These are phyloP conservation scores for Rhynchonycteris naso DNA, from an alignment of 2,797 vertebrate species.

Conservation along the genomic window DNA sequence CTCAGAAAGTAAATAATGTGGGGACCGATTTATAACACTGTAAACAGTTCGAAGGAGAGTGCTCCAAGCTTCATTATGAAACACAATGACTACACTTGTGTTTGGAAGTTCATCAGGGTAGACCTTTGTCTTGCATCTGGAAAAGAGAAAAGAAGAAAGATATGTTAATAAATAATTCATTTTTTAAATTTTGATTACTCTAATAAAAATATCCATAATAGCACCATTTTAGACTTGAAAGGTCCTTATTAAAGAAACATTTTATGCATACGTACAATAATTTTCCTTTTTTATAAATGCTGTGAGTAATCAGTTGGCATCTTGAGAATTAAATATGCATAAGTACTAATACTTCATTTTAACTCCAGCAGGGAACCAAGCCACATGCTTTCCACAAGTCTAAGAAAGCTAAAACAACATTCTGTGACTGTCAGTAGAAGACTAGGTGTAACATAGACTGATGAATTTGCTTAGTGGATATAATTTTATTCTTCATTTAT, in stretches of 20 bases:
- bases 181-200: neutral
- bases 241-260: neutral
- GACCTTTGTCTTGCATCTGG: constrained; percentile 96
- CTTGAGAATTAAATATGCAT: constrained; percentile 67
- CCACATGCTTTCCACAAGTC: constrained; percentile 38
- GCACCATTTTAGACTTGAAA: constrained; percentile 17
- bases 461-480: constrained; percentile 20
- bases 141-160: constrained; percentile 21
- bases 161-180: neutral
- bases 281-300: constrained; percentile 58
- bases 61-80: constrained; percentile 99
- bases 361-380: constrained; percentile 60
- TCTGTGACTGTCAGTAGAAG: constrained; percentile 3
- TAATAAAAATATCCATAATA: constrained; percentile 13
- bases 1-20: constrained; percentile 92
- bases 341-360: constrained; percentile 69
- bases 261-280: constrained; percentile 53
- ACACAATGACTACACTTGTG: constrained; percentile 98
- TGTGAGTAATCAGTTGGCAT: constrained; percentile 64
- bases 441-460: neutral
- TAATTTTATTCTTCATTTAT: constrained; percentile 28
- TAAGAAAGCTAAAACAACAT: constrained; percentile 54
- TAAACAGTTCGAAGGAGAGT: constrained; percentile 95
- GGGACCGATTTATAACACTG: constrained; percentile 95
- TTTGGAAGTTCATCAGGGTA: constrained; percentile 94